Evolutionary conservation across 2,888 invertebrate genomes (phyloP), one percentile per base, ranked within the genome.

Genomic region (Phaedon cochleariae): DNA sequence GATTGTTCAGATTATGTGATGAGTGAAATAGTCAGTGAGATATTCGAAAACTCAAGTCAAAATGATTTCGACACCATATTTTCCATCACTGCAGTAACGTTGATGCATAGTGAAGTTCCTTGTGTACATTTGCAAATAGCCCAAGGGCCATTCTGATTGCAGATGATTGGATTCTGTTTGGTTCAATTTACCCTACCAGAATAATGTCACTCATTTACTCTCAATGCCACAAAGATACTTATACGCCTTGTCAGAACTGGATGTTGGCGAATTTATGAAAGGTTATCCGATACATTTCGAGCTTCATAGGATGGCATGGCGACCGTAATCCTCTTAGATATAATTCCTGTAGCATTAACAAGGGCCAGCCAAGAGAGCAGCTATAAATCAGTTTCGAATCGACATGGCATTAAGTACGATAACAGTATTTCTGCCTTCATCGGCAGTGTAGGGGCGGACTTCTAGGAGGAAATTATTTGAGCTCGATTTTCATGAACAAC

Each of bases 391-490:
- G 59, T 66, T 62, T 59, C 57, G 52, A 63, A 65, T 70, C 70
- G 70, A 66, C 70, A 66, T 63, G 66, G 65, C 69, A 70, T 70
- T 72, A 69, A 64, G 64, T 49, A 62, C 59, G 72, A 72, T 72
- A 70, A 72, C 68, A 61, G 48, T 58, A 65, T 65, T 58, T 45
- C 52, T 41, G 45, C 52, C 52, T 65, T 60, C 45, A 49, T 65
- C 49, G 54, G 51, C 45, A 57, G 54, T 31, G 60, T 60, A 45
- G 64, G 64, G 64, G 64, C 41, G 45, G 51, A 51, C 49, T 20
- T 54, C 26, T 26, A 7, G 4, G 26, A 7, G 26, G 7, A 5
- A 26, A 26, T 26, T 3, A 7, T 5, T 5, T 26, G 26, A 7
- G 7, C 26, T n/a, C 26, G 7, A 26, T 5, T 26, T 26, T 7